Evolutionary conservation across 2,888 invertebrate species (phyloP), one percentile per base, ranked within the genome.

Genomic region (Eustalomyia histrio): DNA sequence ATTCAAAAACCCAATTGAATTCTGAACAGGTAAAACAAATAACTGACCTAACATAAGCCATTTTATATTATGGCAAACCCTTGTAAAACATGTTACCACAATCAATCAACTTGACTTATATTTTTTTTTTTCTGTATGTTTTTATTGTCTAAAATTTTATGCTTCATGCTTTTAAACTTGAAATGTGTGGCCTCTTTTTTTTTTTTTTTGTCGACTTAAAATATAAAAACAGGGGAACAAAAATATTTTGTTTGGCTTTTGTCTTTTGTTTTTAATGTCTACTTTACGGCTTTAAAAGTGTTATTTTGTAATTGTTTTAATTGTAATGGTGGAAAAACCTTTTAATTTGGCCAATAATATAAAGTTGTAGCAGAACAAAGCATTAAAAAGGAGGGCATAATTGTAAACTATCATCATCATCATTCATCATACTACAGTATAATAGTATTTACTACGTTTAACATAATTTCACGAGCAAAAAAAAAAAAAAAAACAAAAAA

Each of bases 41-140:
- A 79, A 76, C 83, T 83, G 81, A 83, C 83, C 83, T 83, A 55
- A 61, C 82, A 43, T 65, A 83, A 80, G 79, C 82, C 79, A 80
- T 82, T 80, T 82, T 82, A 65, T 68, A 78, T 74, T 79, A 71
- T 65, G 35, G 14, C 60, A 52, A 57, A 47, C 50, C 58, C 60
- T 29, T 12, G 18, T 17, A 55, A 68, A 79, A 82, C 65, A 47
- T 43, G 75, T 69, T 72, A 76, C 69, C 47, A 33, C 80, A 73
- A 79, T 79, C 79, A 71, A 79, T 75, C 76, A 81, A 71, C 69
- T 65, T 73, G 61, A 72, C 61, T 76, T 50, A 57, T n/a, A n/a
- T n/a, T n/a, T n/a, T n/a, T n/a, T n/a, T n/a, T 64, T 6, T 47
- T 53, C 55, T 64, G 29, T 50, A 63, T 63, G 60, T 63, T 65